Base-by-base conservation (phyloP, 2,113 vertebrate genomes). In the Rhipidura dahli region DNA sequence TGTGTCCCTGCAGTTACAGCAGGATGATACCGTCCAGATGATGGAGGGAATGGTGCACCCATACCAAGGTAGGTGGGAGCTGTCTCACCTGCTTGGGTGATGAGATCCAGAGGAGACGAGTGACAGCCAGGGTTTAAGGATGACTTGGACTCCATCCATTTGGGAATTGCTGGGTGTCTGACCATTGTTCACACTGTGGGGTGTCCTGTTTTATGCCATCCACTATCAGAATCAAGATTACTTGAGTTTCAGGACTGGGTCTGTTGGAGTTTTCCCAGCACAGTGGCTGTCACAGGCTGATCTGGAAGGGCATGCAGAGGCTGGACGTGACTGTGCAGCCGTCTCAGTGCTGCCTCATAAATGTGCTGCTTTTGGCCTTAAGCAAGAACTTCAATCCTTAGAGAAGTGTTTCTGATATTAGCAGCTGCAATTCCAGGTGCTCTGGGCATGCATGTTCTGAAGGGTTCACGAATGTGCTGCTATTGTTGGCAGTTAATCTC, bases 11-110 rank as follows among this genome's bases (percentile, higher is more conserved):
- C 99, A 99, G 93, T 85, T 99, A 23, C 98, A 98, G 97, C 98
- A 94, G 2, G 98, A 99, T 9, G 96, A 99, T 96, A 98, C 98
- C 0, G 98, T 99, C 77, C 94, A 96, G 78, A 96, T 99, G 98
- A 92, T 98, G 95, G 98, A 99, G 33, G 99, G 99, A 61, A 99
- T 99, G 99, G 98, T 98, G 26, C 99, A 99, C 72, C 99, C 99
- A 0, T 99, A 99, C 97, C 98, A 98, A 98, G 99, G 99, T 99
- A 97, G 78, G 93, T 69, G 39, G 33, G 15, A 14, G 49, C 13
- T 11, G 50, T 35, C 37, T 73, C 30, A 4, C 4, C 63, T 59
- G 66, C 3, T 35, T 84, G 65, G 33, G 2, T 44, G 50, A 8
- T 57, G 13, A 1, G 4, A 39, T 53, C 69, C 65, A 60, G 60